These are phyloP conservation scores for Sesia apiformis DNA, from an alignment of 2,888 invertebrate genomes.

Conservation along the genomic window DNA sequence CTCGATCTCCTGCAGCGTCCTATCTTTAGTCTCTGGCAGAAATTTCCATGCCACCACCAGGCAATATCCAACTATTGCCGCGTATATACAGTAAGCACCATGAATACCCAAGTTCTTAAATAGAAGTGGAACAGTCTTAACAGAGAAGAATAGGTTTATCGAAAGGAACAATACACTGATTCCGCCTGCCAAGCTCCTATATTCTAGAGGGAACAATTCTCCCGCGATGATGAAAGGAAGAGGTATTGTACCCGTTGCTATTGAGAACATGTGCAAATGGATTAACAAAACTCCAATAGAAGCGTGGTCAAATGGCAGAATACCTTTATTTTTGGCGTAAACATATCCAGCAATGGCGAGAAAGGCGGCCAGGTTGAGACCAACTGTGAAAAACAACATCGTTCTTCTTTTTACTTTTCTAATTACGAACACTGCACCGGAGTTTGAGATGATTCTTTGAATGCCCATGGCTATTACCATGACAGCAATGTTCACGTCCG, in stretches of 20 bases:
- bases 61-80: conserved; percentile 33
- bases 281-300: conserved; percentile 31
- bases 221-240: conserved; percentile 81
- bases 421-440: conserved; percentile 42
- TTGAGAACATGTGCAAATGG: conserved; percentile 63
- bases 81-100: conserved; percentile 41
- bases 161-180: conserved; percentile 44
- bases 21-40: conserved; percentile 48
- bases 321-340: conserved; percentile 24
- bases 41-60: conserved; percentile 33
- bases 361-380: conserved; percentile 32
- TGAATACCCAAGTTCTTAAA: conserved; percentile 32
- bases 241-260: conserved; percentile 74
- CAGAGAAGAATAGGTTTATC: conserved; percentile 34
- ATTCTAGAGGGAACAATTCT: conserved; percentile 77
- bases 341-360: conserved; percentile 35
- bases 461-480: conserved; percentile 42
- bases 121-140: conserved; percentile 40
- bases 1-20: conserved; percentile 49
- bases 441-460: conserved; percentile 45
- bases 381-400: conserved; percentile 34
- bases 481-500: conserved; percentile 30
- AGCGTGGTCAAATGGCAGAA: conserved; percentile 32
- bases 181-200: conserved; percentile 71
- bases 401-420: conserved; percentile 46